phyloP scores from a whole-genome alignment of 2,113 vertebrate species.

The Grallaria varia region DNA sequence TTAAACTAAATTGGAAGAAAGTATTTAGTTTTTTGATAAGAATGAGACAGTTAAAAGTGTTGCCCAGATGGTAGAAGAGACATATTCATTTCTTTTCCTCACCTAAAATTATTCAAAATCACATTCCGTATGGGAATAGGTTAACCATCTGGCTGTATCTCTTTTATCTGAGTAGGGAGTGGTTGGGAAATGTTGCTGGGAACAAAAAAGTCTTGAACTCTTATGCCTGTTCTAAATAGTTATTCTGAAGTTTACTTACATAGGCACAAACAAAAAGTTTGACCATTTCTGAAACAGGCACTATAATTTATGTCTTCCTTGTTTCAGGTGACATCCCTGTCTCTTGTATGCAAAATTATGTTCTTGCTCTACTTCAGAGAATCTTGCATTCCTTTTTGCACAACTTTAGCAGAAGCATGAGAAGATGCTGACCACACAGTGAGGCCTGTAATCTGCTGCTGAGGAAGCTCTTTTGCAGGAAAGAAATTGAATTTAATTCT shows the following conservation, averaged over 20 bases:
- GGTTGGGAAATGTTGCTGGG: not conserved
- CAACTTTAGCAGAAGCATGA: not conserved
- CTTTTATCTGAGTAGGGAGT: not conserved
- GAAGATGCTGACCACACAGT: not conserved
- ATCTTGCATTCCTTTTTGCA: not conserved
- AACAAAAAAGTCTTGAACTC: not conserved
- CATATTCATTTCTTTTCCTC: not conserved
- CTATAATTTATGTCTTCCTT: not conserved
- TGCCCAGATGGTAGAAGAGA: not conserved
- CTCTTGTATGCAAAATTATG: not conserved
- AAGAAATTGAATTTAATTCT: not conserved
- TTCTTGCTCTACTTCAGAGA: not conserved
- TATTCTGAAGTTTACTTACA: not conserved
- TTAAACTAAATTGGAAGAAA: not conserved
- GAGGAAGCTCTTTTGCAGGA: not conserved
- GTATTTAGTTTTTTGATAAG: not conserved
- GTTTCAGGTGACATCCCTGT: not conserved
- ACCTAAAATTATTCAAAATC: conserved; percentile 2
- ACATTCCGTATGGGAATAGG: not conserved
- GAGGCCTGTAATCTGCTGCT: not conserved
- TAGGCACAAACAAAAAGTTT: not conserved
- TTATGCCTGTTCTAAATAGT: not conserved
- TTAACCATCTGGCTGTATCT: not conserved
- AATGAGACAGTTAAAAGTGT: not conserved
- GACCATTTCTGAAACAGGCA: not conserved